A percentile compares a stretch with the other conserved stretches of the same genome.
These are phyloP conservation scores for Nysson spinosus DNA, from an alignment of 2,888 invertebrate genomes.

Conservation along the genomic window DNA sequence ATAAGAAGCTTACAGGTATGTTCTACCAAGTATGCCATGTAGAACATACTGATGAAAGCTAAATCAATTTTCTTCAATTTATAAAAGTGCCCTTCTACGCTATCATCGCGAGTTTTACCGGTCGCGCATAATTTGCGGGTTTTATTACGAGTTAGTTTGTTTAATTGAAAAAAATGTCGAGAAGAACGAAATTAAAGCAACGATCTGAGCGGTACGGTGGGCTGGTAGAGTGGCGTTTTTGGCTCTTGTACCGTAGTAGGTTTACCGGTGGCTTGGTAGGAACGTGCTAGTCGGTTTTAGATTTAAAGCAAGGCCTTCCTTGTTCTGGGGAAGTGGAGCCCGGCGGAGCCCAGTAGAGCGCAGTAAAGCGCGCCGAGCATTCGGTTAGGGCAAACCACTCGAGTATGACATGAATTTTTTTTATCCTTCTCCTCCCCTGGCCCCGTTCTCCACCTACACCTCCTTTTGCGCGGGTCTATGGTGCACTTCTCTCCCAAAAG, in stretches of 20 bases:
- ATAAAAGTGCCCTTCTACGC: too few species aligned
- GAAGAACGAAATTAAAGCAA: conserved; percentile 43
- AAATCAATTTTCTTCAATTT: too few species aligned
- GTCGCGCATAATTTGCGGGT: conserved; percentile 11
- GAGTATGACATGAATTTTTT: conserved; percentile 61
- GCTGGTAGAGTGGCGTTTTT: conserved; percentile 42
- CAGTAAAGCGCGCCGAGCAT: conserved; percentile 54
- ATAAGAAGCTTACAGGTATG: too few species aligned
- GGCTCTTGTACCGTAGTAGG: conserved; percentile 38
- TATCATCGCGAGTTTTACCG: too few species aligned
- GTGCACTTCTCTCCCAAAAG: conserved; percentile 40
- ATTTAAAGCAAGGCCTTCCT: conserved; percentile 58
- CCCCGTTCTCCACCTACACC: background rate
- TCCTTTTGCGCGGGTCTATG: conserved; percentile 4
- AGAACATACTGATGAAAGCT: too few species aligned
- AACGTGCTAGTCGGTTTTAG: conserved; percentile 54
- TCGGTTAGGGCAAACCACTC: conserved; percentile 56
- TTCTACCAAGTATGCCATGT: too few species aligned
- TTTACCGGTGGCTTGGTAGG: conserved; percentile 47
- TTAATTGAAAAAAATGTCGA: background rate
- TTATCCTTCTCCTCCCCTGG: conserved; percentile 12
- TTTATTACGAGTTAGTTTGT: conserved; percentile 31
- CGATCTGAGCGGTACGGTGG: conserved; percentile 41
- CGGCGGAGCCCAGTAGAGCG: conserved; percentile 56
- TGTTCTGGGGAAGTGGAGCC: conserved; percentile 59